A percentile compares a stretch with the other conserved stretches of the same genome.
Conservation (phyloP, 2,797 vertebrate species). For the Sarcophilus harrisii region DNA sequence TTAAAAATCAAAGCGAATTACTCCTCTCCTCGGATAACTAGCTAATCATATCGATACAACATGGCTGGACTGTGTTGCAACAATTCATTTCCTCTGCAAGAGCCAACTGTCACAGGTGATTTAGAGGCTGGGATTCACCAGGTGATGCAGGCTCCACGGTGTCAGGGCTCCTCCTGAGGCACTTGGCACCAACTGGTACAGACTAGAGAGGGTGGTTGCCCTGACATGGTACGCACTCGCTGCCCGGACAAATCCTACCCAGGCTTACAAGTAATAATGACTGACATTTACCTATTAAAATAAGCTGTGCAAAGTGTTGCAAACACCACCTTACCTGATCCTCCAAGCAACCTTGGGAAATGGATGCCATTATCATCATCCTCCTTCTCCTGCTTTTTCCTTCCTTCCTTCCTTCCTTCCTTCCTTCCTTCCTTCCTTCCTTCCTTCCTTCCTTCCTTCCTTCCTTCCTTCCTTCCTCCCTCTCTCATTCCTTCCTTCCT, state of each 20-base stretch:
- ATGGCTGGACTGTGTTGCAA: conserved; percentile 83
- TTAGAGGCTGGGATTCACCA: conserved; percentile 84
- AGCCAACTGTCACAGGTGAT: conserved; percentile 83
- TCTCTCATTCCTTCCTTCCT: fast-evolving
- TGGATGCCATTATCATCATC: background rate
- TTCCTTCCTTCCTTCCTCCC: too few relatives aligned
- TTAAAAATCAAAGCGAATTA: conserved; percentile 92
- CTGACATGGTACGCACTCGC: background rate
- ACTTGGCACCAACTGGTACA: background rate
- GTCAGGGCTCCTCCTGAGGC: conserved; percentile 73
- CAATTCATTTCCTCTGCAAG: conserved; percentile 85
- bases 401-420: fast-evolving
- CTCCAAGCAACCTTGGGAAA: background rate
- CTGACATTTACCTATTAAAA: background rate
- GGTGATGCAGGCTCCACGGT: conserved; percentile 65
- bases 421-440: too few relatives aligned
- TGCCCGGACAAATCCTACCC: background rate
- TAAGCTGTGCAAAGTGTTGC: background rate
- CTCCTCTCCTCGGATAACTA: conserved; percentile 87
- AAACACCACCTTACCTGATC: background rate
- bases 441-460: background rate
- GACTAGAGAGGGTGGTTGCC: background rate
- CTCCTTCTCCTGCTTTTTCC: background rate
- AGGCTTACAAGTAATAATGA: background rate
- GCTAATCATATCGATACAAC: conserved; percentile 87